phyloP scores from a whole-genome alignment of 2,797 vertebrate genomes.

The Taenioides sp. region DNA sequence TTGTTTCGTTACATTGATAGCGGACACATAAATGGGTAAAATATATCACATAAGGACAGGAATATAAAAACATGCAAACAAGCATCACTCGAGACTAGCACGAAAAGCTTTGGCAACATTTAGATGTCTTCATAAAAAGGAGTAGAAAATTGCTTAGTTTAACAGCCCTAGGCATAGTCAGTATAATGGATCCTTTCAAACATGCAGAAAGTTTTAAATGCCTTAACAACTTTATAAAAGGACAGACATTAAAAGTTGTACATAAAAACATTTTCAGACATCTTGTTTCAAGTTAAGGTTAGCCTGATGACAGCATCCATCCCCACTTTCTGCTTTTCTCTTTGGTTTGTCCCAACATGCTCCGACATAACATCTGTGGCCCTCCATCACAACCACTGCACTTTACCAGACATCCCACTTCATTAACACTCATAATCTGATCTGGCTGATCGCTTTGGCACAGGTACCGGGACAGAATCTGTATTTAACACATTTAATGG shows the following conservation, averaged over 20 bases:
- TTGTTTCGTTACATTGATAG: constrained; percentile 52
- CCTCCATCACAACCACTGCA: constrained; percentile 31
- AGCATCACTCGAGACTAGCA: constrained; percentile 63
- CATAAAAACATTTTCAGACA: constrained; percentile 39
- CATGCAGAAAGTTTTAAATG: constrained; percentile 75
- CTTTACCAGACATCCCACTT: constrained; percentile 47
- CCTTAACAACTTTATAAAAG: constrained; percentile 42
- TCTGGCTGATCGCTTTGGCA: constrained; percentile 49
- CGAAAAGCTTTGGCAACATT: constrained; percentile 67
- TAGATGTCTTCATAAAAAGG: constrained; percentile 47
- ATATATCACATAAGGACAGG: constrained; percentile 65
- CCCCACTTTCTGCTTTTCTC: constrained; percentile 44
- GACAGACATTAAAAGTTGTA: constrained; percentile 46
- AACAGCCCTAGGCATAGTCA: constrained; percentile 71
- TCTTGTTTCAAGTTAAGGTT: constrained; percentile 67
- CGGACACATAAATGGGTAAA: constrained; percentile 61
- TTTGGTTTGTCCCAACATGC: constrained; percentile 44
- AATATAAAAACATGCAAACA: constrained; percentile 70
- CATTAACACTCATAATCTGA: constrained; percentile 47
- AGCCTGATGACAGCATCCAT: constrained; percentile 43
- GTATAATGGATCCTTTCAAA: constrained; percentile 68
- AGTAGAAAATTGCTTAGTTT: constrained; percentile 49
- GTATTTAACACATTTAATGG: constrained; percentile 34
- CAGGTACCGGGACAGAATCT: constrained; percentile 59
- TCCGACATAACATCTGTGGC: constrained; percentile 35